Evolutionary conservation across 2,113 vertebrate genomes (phyloP), one percentile per base, ranked within the genome.

Genomic region (Etheostoma cragini): DNA sequence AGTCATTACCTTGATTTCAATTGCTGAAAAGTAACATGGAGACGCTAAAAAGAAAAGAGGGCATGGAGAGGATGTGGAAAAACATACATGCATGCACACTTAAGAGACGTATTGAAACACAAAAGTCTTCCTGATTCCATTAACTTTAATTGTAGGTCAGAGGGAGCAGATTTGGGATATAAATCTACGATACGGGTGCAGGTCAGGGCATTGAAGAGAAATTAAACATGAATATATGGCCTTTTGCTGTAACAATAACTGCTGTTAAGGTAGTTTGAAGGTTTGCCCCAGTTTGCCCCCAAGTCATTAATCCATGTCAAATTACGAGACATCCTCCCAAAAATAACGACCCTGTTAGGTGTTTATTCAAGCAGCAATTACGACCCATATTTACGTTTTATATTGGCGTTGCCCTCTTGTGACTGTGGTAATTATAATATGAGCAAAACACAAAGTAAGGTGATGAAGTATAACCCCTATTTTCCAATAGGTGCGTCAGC

Each of bases 1-100:
- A 87, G 91, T 95, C 95, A 96, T 96, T 96, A 96, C 94, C 93
- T 94, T 94, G 93, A 95, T 96, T 96, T 96, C 94, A 95, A 94
- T 95, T 94, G 93, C 85, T 91, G 92, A 94, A 96, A 95, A 94
- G 93, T 93, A 96, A 94, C 90, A 90, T 94, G 81, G 85, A 94
- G 85, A 84, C 86, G 84, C 86, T 86, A 89, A 88, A 90, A 82
- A 88, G 68, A 83, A 89, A 86, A 81, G 74, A 77, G 64, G 58
- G 78, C 61, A 77, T 74, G 84, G 68, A 82, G 71, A 83, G 87
- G 79, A 88, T 78, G 81, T 74, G 57, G 84, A 93, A 91, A 92
- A 88, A 83, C 81, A 83, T 82, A 80, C 76, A 88, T 76, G 68
- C 57, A 77, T 33, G 63, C 56, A 70, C 83, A 75, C 61, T 76